Percentiles rank a stretch among this genome's conserved stretches.
Evolutionary conservation across 2,888 invertebrate species (phyloP).

Genomic region (Callyntrura guangdongensis): DNA sequence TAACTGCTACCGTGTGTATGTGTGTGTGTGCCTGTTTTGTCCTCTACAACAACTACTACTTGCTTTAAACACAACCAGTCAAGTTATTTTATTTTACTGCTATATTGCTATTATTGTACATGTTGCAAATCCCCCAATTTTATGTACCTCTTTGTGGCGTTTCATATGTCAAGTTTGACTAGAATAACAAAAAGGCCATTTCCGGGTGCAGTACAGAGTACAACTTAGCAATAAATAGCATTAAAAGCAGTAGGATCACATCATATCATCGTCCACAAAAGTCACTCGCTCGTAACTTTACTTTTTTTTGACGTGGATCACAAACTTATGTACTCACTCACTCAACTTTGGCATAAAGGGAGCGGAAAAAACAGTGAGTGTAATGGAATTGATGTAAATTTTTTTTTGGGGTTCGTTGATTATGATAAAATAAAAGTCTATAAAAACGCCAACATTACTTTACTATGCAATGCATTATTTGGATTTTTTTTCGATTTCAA

Average conservation of each 20-base stretch:
- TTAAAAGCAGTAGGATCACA: neutral
- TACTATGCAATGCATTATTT: too few relatives aligned
- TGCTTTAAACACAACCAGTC: neutral
- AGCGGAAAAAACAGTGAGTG: conserved; percentile 44
- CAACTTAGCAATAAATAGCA: neutral
- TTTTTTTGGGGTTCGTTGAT: neutral
- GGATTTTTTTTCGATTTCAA: conserved; percentile 16
- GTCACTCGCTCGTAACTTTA: neutral
- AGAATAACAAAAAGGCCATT: conserved; percentile 62
- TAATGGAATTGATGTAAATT: conserved; percentile 6
- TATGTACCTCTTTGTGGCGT: conserved; percentile 3
- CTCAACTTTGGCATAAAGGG: conserved; percentile 42
- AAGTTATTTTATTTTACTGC: neutral
- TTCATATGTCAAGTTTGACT: conserved; percentile 61
- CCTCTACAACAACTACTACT: too few relatives aligned
- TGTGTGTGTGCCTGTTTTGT: neutral
- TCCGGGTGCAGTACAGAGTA: conserved; percentile 64
- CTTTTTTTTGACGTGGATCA: conserved; percentile 9
- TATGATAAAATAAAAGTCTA: neutral
- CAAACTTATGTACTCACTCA: neutral
- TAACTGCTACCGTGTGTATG: neutral
- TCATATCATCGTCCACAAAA: neutral
- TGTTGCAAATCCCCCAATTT: conserved; percentile 35
- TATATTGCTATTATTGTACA: neutral
- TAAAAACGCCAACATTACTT: neutral